A percentile compares a stretch with the other conserved stretches of the same genome.
Conservation (phyloP, 2,113 vertebrate species). For the Hypomesus transpacificus region DNA sequence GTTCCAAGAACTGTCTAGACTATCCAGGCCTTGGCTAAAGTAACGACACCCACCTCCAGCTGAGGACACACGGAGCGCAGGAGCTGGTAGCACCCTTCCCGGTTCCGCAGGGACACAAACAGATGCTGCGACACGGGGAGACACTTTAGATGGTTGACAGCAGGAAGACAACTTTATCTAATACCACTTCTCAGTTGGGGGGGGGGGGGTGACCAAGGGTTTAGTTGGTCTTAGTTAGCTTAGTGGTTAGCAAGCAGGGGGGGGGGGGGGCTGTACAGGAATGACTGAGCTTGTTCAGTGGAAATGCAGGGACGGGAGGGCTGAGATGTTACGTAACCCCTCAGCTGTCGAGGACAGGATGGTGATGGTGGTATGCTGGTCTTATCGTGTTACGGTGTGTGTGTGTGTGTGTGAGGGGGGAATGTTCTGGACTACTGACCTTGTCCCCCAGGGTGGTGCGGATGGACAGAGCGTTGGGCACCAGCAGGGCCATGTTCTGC, state of each 20-base stretch:
- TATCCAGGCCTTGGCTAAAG: too few relatives aligned
- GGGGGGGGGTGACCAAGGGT: too few relatives aligned
- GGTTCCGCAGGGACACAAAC: slow-evolving; percentile 76
- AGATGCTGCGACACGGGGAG: slow-evolving; percentile 65
- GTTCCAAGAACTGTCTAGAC: too few relatives aligned
- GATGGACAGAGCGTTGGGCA: slow-evolving; percentile 82
- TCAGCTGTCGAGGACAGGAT: too few relatives aligned
- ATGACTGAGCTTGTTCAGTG: too few relatives aligned
- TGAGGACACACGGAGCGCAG: slow-evolving; percentile 74
- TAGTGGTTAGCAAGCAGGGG: too few relatives aligned
- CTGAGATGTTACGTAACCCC: too few relatives aligned
- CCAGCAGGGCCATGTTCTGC: slow-evolving; percentile 81
- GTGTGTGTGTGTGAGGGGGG: neutral
- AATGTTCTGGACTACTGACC: neutral
- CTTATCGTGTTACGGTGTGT: too few relatives aligned
- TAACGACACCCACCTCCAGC: slow-evolving; percentile 64
- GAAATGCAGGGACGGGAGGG: too few relatives aligned
- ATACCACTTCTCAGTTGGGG: neutral
- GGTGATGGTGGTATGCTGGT: too few relatives aligned
- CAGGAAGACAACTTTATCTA: neutral
- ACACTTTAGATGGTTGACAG: neutral
- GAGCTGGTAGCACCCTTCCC: slow-evolving; percentile 78
- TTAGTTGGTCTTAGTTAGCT: too few relatives aligned
- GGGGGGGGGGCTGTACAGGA: too few relatives aligned
- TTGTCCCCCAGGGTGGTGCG: slow-evolving; percentile 66